Base-by-base conservation (phyloP, 2,888 invertebrate species). In the Spicauda simplicius region DNA sequence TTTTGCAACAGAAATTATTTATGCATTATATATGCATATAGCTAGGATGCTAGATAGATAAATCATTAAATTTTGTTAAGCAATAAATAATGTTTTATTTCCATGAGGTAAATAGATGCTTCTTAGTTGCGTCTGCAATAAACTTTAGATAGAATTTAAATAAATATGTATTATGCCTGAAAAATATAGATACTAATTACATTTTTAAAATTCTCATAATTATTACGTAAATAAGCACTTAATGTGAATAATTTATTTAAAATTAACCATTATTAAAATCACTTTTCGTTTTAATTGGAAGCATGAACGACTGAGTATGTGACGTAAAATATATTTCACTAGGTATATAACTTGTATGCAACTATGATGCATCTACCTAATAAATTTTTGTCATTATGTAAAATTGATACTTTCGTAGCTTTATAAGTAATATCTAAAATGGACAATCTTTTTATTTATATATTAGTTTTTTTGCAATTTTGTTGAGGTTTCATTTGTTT, bases 51-150 rank as follows among this genome's bases (percentile, higher is more conserved):
- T 67, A 75, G 78, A 66, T 76, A 77, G 76, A 75, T 72, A 75
- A 74, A 78, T 77, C 71, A 80, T 80, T 82, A 81, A 79, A 80
- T 70, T 77, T 77, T 75, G 72, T 74, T 79, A 81, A 80, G 79
- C 77, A 78, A 65, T 73, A 73, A 63, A 68, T 69, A 73, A 66
- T 64, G 64, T 58, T 69, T 72, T 74, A 70, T 66, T 66, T 61
- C 48, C 20, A 45, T 56, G 50, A 66, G 60, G 60, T 66, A 60
- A 56, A 66, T 37, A 61, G 66, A 66, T 66, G 66, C 60, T 48
- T 69, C 61, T 59, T 69, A 69, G 70, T 68, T 70, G 69, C 64
- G 69, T 63, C 68, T 56, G 71, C 68, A 70, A 67, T 66, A 69
- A 69, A 37, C 16, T 45, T 68, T 71, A 57, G 41, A 63, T 55